phyloP scores from a whole-genome alignment of 2,888 invertebrate genomes.

The Cerastis rubricosa region DNA sequence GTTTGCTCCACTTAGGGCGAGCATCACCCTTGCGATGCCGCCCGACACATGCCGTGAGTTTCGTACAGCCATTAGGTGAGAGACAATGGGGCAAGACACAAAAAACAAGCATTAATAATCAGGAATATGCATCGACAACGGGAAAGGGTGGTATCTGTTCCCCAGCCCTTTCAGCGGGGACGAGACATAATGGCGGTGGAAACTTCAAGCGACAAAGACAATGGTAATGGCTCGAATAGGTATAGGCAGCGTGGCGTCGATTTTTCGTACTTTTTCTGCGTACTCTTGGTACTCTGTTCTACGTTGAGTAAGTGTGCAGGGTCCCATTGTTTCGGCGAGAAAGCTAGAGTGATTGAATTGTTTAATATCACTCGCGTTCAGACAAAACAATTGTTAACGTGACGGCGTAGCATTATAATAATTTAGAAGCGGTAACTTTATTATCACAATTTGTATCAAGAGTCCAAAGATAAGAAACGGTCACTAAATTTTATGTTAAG shows the following conservation, averaged over 20 bases:
- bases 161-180: constrained; percentile 79
- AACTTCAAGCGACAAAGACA: constrained; percentile 82
- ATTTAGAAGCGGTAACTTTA: constrained; percentile 52
- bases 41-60: constrained; percentile 87
- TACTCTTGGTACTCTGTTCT: constrained; percentile 51
- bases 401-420: constrained; percentile 52
- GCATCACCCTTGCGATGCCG: constrained; percentile 88
- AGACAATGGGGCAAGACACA: constrained; percentile 87
- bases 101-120: constrained; percentile 90
- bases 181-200: constrained; percentile 82
- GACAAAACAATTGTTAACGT: constrained; percentile 53
- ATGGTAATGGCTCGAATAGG: constrained; percentile 78
- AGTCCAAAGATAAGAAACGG: constrained; percentile 39
- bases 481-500: constrained; percentile 43
- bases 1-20: constrained; percentile 90
- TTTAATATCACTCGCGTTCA: constrained; percentile 49
- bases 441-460: constrained; percentile 50
- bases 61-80: constrained; percentile 85
- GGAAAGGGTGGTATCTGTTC: constrained; percentile 76
- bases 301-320: constrained; percentile 40
- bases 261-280: constrained; percentile 67
- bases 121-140: constrained; percentile 88
- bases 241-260: constrained; percentile 68
- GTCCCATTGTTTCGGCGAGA: constrained; percentile 39
- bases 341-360: constrained; percentile 59